These are phyloP conservation scores for Oscheius myriophilus DNA, from an alignment of 2,888 invertebrate species.

Conservation along the genomic window DNA sequence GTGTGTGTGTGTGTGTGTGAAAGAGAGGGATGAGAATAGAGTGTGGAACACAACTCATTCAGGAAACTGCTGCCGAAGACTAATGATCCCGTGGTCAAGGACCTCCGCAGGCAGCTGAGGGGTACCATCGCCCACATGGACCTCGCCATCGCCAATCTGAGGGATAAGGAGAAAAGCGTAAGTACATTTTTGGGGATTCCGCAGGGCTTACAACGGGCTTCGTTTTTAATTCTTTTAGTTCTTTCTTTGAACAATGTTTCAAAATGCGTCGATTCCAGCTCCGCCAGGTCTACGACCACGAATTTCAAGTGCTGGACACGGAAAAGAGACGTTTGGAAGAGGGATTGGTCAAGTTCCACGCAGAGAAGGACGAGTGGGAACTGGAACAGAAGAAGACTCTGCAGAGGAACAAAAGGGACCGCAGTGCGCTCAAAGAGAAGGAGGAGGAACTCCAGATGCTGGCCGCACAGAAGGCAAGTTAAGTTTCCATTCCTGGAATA, in stretches of 20 bases:
- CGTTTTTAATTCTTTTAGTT: too few species aligned
- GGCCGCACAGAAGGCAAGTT: neutral
- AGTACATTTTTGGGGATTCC: neutral
- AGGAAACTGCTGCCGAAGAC: conserved; percentile 17
- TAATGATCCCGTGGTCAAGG: conserved; percentile 5
- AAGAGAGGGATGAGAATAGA: too few species aligned
- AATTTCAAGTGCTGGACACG: neutral
- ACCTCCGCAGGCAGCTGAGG: conserved; percentile 6
- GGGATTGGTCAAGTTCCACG: too few species aligned
- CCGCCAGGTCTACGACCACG: too few species aligned
- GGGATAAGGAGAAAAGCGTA: neutral
- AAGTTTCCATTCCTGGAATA: too few species aligned
- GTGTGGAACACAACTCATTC: neutral
- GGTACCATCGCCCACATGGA: conserved; percentile 18
- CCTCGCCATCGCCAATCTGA: neutral
- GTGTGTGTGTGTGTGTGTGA: too few species aligned
- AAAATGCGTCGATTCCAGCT: too few species aligned
- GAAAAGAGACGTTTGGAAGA: neutral
- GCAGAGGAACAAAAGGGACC: conserved; percentile 1
- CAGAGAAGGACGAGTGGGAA: too few species aligned
- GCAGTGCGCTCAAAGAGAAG: neutral
- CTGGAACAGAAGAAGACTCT: too few species aligned
- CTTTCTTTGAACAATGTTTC: too few species aligned
- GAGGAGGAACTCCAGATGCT: conserved; percentile 5
- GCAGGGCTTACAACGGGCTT: too few species aligned